Evolutionary conservation across 2,113 vertebrate species (phyloP), one percentile per base, ranked within the genome.

Genomic region (Nycticebus coucang): DNA sequence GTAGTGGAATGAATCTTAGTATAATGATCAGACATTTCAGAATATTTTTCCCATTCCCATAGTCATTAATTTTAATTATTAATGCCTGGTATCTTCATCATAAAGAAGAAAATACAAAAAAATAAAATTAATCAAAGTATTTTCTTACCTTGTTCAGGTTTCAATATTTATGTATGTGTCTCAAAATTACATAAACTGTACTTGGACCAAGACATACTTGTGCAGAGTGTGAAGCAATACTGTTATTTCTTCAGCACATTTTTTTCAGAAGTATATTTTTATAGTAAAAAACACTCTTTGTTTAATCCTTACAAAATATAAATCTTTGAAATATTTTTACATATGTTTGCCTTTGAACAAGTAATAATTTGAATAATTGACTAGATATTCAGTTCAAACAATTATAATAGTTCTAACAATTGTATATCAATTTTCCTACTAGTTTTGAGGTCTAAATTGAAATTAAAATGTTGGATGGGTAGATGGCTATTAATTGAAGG

Each of bases 51-150:
- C 79, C 72, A 69, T 78, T 71, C 33, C 10, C 53, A 26, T 69
- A 57, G 19, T 72, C 53, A 71, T 18, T 71, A 55, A 72, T 72
- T 91, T 78, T 86, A 79, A 69, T 85, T 62, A 78, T 37, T 78
- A 79, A 37, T 79, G 24, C 30, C 35, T 79, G 4, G 53, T 71
- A 9, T 60, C 72, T 85, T 85, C 33, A 71, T 33, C 41, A 62
- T 59, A 79, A 60, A 84, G n/a, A 53, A 64, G 30, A 66, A 94
- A 75, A 62, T 11, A 64, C 68, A 77, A 71, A 69, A 11, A 7
- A 94, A 94, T 7, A 89, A 84, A 86, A 17, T 60, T 10, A 81
- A 50, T 37, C 62, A 64, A 85, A 84, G 22, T 37, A 91, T 91
- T 79, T 72, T 53, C 37, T 79, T 84, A 37, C 26, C 12, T 53